phyloP scores from a whole-genome alignment of 2,888 invertebrate species.

The Pseudococcus longispinus region DNA sequence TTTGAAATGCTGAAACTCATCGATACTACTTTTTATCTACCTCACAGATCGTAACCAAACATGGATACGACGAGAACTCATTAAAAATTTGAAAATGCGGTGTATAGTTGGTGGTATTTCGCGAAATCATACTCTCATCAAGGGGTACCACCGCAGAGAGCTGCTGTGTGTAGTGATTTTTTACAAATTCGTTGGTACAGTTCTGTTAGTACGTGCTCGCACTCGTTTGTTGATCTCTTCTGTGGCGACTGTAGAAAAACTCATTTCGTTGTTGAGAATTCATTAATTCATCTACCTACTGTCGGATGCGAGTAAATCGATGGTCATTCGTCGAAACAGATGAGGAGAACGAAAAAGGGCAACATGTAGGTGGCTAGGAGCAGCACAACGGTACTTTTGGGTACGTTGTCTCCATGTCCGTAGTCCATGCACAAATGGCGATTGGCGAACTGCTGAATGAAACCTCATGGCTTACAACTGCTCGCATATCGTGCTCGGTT shows the following conservation, averaged over 20 bases:
- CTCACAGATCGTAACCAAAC: neutral
- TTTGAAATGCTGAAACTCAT: neutral
- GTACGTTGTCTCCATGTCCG: neutral
- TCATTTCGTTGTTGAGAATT: neutral
- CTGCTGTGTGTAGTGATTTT: neutral
- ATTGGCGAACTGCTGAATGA: neutral
- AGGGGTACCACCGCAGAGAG: neutral
- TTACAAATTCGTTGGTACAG: neutral
- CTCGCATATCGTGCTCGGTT: neutral
- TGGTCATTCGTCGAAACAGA: neutral
- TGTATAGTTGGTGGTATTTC: neutral
- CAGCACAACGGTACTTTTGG: neutral
- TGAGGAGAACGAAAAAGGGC: neutral
- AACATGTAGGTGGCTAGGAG: neutral
- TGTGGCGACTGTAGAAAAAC: neutral
- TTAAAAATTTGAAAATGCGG: neutral
- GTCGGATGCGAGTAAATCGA: neutral
- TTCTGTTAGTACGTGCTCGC: neutral
- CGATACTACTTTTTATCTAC: neutral
- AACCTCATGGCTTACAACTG: neutral
- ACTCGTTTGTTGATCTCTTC: neutral
- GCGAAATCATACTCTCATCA: neutral
- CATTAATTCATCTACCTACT: constrained; percentile 1
- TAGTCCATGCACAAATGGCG: neutral
- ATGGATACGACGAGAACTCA: neutral